Conservation (phyloP, 2,797 vertebrate species). For the Microctenopoma steveboyesi region DNA sequence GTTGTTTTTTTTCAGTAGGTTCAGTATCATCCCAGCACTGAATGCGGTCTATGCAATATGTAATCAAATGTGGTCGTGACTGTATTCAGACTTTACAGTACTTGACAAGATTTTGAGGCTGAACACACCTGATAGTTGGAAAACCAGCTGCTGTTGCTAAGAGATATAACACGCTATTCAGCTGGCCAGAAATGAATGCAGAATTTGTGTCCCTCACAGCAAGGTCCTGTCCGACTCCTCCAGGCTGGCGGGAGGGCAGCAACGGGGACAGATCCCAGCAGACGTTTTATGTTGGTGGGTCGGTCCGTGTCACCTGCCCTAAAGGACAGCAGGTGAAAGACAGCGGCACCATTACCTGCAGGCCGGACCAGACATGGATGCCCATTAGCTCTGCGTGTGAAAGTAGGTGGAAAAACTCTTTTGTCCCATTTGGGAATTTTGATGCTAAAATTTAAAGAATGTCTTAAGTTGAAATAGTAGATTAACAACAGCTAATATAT, state of each 20-base stretch:
- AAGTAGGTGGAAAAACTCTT: slow-evolving; percentile 82
- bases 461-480: background rate
- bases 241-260: slow-evolving; percentile 82
- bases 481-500: background rate
- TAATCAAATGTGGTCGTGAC: too few relatives aligned
- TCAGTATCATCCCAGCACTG: too few relatives aligned
- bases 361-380: slow-evolving; percentile 92
- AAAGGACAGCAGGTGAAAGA: slow-evolving; percentile 89
- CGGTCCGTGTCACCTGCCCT: slow-evolving; percentile 87
- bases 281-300: slow-evolving; percentile 90
- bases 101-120: too few relatives aligned
- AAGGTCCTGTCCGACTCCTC: slow-evolving; percentile 90
- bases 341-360: slow-evolving; percentile 87
- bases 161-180: background rate
- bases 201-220: slow-evolving; percentile 78
- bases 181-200: background rate
- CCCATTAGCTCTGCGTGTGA: slow-evolving; percentile 87
- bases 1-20: too few relatives aligned
- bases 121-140: too few relatives aligned
- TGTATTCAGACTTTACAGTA: too few relatives aligned
- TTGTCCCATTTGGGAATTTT: background rate
- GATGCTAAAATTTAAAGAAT: too few relatives aligned
- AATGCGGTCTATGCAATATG: too few relatives aligned
- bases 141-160: background rate
- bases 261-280: slow-evolving; percentile 80